These are phyloP conservation scores for Cataglyphis livida DNA, from an alignment of 2,888 invertebrate genomes.

Conservation along the genomic window DNA sequence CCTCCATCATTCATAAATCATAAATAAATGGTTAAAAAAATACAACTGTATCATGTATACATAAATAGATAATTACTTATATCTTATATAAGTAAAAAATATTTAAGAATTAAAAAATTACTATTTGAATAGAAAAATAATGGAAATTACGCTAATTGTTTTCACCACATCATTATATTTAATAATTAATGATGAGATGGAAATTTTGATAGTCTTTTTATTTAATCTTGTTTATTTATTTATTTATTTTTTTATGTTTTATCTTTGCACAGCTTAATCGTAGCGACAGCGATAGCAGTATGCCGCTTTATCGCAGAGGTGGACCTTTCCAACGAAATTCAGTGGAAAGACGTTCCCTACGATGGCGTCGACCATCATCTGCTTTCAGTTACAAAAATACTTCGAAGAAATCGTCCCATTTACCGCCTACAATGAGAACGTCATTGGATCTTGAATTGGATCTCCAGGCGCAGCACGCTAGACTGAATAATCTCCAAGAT, in stretches of 20 bases:
- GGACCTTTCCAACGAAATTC: conserved; percentile 97
- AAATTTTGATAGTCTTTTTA: not conserved
- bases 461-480: conserved; percentile 95
- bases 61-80: not conserved
- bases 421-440: conserved; percentile 90
- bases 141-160: not conserved
- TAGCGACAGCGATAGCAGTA: conserved; percentile 98
- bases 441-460: conserved; percentile 97
- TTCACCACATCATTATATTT: not conserved
- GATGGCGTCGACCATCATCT: conserved; percentile 90
- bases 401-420: conserved; percentile 86
- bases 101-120: too few species aligned
- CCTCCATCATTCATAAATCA: not conserved
- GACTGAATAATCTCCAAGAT: conserved; percentile 93
- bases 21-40: not conserved
- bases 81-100: too few species aligned
- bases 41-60: not conserved
- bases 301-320: conserved; percentile 93
- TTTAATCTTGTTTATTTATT: not conserved
- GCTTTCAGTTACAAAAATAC: conserved; percentile 83
- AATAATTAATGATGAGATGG: not conserved
- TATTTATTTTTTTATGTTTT: conserved; percentile 9
- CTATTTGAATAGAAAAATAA: not conserved
- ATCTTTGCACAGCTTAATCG: conserved; percentile 91
- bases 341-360: conserved; percentile 95